Evolutionary conservation across 2,888 invertebrate species (phyloP), one percentile per base, ranked within the genome.

Genomic region (Proisotoma minuta): DNA sequence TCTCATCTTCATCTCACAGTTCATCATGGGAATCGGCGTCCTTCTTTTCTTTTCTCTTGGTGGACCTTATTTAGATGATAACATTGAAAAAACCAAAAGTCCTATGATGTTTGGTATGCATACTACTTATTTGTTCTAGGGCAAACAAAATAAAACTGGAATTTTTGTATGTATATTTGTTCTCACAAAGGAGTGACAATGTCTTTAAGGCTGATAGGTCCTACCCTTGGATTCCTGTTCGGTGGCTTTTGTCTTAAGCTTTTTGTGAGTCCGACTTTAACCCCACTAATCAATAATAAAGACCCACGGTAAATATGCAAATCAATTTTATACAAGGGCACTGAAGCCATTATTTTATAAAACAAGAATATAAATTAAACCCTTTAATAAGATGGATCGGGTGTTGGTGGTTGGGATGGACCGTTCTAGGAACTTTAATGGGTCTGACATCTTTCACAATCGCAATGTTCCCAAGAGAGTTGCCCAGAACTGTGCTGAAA

Each of bases 361-460:
- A n/a, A n/a, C n/a, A n/a, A 2, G 2, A 2, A 51, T 15, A 57
- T 34, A 47, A 29, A 12, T 43, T n/a, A 29, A 26, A n/a, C 10
- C n/a, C 26, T 34, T 12, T 34, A 34, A 34, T 10, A 10, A 34
- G 86, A 70, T 88, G 87, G 87, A 76, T 85, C 43, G 88, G 87
- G 22, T 87, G 87, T 10, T 88, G 87, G 87, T 88, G 87, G 87
- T 78, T 87, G n/a, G 87, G 80, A 2, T 82, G 81, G 75, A 69
- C 81, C 1, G 73, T 80, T n/a, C 77, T 84, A 23, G 82, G 82
- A 12, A 70, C 76, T 0, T 76, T 83, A 0, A 84, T 86, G 82
- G 77, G 83, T 20, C 69, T 85, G 22, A 83, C 85, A 63, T 81
- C 85, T 0, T 75, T 84, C 15, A 77, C 87, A 1, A 82, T 88